Percentiles rank a stretch among this genome's conserved stretches.
Evolutionary conservation across 2,888 invertebrate genomes (phyloP).

Genomic region (Diloba caeruleocephala): DNA sequence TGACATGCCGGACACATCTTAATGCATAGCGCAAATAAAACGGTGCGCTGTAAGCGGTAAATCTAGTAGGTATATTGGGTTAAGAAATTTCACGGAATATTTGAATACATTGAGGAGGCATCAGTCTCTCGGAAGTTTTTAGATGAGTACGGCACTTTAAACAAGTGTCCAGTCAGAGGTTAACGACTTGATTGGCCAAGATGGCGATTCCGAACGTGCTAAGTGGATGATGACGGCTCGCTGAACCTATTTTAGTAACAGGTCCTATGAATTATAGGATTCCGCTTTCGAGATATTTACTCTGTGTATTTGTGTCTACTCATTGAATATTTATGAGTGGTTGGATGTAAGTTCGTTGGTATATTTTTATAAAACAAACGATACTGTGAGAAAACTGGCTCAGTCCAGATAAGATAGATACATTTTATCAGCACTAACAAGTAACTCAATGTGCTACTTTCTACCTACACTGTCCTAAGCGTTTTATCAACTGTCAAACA

Average conservation of each 20-base stretch:
- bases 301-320: conserved; percentile 12
- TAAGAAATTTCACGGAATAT: conserved; percentile 7
- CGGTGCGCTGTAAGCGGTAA: conserved; percentile 9
- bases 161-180: conserved; percentile 69
- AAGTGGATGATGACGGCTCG: conserved; percentile 83
- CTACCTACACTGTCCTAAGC: conserved; percentile 64
- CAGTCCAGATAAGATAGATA: conserved; percentile 69
- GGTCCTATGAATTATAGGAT: conserved; percentile 40
- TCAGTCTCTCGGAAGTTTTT: conserved; percentile 15
- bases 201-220: conserved; percentile 82
- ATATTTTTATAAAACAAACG: conserved; percentile 30
- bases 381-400: conserved; percentile 58
- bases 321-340: conserved; percentile 20
- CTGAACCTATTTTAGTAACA: conserved; percentile 67
- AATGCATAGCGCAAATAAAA: conserved; percentile 34
- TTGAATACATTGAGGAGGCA: conserved; percentile 15
- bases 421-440: conserved; percentile 66
- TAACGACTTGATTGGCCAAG: conserved; percentile 85
- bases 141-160: conserved; percentile 29
- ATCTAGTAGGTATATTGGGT: background rate
- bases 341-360: conserved; percentile 37
- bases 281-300: conserved; percentile 19
- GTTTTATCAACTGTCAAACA: conserved; percentile 78
- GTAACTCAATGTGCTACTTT: conserved; percentile 72
- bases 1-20: conserved; percentile 52